Conservation (phyloP, 1,140 invertebrate genomes). For the Ceratina calcarata region DNA sequence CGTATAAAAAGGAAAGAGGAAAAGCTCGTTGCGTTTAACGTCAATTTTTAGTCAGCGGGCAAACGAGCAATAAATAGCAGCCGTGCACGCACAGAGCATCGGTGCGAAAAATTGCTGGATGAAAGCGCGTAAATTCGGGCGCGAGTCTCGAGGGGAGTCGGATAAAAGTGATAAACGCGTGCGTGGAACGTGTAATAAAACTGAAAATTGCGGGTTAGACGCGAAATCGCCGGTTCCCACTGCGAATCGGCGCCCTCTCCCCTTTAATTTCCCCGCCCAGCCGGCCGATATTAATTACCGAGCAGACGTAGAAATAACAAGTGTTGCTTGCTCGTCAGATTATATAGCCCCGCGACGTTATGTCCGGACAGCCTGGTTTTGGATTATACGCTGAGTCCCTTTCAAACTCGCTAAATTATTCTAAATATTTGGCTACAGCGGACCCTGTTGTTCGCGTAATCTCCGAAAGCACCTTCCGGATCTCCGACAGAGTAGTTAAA, state of each 20-base stretch:
- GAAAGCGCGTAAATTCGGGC: slow-evolving; percentile 35
- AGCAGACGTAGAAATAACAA: slow-evolving; percentile 41
- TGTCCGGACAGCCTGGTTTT: neutral
- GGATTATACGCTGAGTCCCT: slow-evolving; percentile 5
- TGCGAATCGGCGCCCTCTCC: too few relatives aligned
- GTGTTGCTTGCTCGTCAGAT: slow-evolving; percentile 16
- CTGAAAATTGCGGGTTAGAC: slow-evolving; percentile 6
- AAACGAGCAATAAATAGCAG: slow-evolving; percentile 29
- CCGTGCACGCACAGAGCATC: slow-evolving; percentile 11
- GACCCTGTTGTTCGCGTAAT: slow-evolving; percentile 8
- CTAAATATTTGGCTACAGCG: slow-evolving; percentile 18
- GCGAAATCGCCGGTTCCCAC: too few relatives aligned
- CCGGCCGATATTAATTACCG: slow-evolving; percentile 31
- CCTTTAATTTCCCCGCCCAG: neutral
- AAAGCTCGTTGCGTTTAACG: slow-evolving; percentile 8
- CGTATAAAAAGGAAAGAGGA: neutral
- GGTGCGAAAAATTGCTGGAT: slow-evolving; percentile 31
- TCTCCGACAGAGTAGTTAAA: neutral
- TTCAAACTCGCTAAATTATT: slow-evolving; percentile 28
- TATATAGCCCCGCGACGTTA: neutral
- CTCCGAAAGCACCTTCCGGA: neutral
- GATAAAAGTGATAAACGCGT: slow-evolving; percentile 47
- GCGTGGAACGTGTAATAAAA: slow-evolving; percentile 28
- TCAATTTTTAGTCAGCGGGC: neutral
- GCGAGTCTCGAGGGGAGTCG: neutral